Percentiles rank a stretch among this genome's conserved stretches.
These are phyloP conservation scores for Brenthis ino DNA, from an alignment of 2,888 invertebrate genomes.

Conservation along the genomic window DNA sequence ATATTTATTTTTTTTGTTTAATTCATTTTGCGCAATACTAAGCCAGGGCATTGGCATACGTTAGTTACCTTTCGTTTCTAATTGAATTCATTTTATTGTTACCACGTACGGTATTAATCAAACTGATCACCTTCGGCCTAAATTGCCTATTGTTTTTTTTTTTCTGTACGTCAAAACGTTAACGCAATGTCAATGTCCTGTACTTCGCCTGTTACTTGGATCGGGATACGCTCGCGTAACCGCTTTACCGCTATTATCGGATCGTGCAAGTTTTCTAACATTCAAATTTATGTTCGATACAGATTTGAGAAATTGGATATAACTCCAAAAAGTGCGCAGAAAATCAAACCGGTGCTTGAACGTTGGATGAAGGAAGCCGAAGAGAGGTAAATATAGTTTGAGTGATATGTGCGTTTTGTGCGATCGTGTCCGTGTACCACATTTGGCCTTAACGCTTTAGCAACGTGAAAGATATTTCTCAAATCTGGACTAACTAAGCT, in stretches of 20 bases:
- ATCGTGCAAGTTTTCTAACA: slow-evolving; percentile 74
- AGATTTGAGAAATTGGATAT: slow-evolving; percentile 99
- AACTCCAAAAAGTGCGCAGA: slow-evolving; percentile 99
- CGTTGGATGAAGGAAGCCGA: slow-evolving; percentile 99
- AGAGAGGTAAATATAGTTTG: slow-evolving; percentile 90
- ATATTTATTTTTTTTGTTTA: slow-evolving; percentile 55
- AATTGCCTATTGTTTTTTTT: slow-evolving; percentile 79
- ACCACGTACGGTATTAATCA: slow-evolving; percentile 79
- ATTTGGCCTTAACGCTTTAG: slow-evolving; percentile 80
- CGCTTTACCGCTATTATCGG: slow-evolving; percentile 53
- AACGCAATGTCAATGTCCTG: slow-evolving; percentile 86
- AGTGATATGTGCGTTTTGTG: slow-evolving; percentile 76
- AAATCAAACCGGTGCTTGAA: slow-evolving; percentile 99
- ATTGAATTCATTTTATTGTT: slow-evolving; percentile 81
- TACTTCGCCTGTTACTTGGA: slow-evolving; percentile 77
- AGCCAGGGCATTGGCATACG: slow-evolving; percentile 96
- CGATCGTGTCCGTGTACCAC: slow-evolving; percentile 72
- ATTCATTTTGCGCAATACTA: slow-evolving; percentile 81
- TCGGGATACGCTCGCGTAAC: slow-evolving; percentile 52
- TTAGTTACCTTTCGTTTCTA: slow-evolving; percentile 79
- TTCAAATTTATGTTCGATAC: slow-evolving; percentile 81
- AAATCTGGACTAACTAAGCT: slow-evolving; percentile 82
- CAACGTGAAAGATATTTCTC: slow-evolving; percentile 77
- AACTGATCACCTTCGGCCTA: slow-evolving; percentile 78
- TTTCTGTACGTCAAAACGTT: slow-evolving; percentile 68